Conservation (phyloP, 2,113 vertebrate genomes). For the Vombatus ursinus region DNA sequence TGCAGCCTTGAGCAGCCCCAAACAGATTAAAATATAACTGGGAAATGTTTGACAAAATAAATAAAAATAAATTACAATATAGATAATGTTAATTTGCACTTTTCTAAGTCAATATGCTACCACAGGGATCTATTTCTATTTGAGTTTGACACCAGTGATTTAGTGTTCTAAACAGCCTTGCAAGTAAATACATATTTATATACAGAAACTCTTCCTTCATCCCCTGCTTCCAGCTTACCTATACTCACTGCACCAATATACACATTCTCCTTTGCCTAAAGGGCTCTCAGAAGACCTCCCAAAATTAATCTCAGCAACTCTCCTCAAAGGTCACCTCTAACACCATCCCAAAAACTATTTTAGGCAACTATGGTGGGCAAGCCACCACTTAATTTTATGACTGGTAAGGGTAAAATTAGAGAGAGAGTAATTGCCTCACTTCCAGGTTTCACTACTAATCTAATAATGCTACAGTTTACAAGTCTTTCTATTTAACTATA, state of each 20-base stretch:
- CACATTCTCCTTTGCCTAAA: background rate
- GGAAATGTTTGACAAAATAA: background rate
- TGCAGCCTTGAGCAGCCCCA: background rate
- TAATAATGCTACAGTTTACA: background rate
- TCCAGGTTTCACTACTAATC: constrained; percentile 29
- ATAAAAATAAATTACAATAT: background rate
- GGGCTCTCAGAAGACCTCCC: background rate
- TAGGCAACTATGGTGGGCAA: background rate
- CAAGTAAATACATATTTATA: background rate
- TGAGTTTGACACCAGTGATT: background rate
- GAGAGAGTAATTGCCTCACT: background rate
- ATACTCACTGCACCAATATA: background rate
- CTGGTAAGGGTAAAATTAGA: background rate
- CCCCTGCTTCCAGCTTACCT: background rate
- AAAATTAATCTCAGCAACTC: background rate
- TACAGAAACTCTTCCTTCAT: background rate
- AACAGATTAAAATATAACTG: background rate
- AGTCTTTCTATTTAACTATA: constrained; percentile 43
- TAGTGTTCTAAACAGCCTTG: background rate
- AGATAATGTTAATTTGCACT: background rate
- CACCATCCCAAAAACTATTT: background rate
- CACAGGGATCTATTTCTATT: background rate
- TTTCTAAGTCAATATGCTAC: background rate
- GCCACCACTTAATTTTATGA: background rate
- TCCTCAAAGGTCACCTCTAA: background rate